Conservation (phyloP, 2,797 vertebrate species). For the Salmo trutta region DNA sequence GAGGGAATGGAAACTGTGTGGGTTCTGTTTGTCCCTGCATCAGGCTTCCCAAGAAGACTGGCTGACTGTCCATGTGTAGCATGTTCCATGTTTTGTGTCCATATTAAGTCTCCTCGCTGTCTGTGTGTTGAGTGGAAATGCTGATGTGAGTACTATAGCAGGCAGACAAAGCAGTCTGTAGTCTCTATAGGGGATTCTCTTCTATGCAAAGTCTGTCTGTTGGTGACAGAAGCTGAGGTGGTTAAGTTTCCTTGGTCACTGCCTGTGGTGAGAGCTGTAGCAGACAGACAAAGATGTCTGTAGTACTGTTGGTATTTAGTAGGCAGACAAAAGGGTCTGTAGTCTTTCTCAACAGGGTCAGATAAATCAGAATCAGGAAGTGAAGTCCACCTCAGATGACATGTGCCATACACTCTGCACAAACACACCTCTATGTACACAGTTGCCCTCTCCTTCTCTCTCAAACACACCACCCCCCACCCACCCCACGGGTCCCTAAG, state of each 20-base stretch:
- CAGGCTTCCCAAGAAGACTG: slow-evolving; percentile 44
- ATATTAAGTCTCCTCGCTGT: slow-evolving; percentile 44
- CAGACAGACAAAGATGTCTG: slow-evolving; percentile 41
- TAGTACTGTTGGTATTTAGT: slow-evolving; percentile 57
- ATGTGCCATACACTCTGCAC: slow-evolving; percentile 49
- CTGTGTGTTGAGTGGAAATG: slow-evolving; percentile 39
- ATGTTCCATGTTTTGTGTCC: slow-evolving; percentile 27
- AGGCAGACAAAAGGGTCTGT: slow-evolving; percentile 59
- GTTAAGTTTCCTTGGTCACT: no score
- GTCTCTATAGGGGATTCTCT: no score
- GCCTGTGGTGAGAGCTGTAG: no score
- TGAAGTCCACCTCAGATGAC: slow-evolving; percentile 52
- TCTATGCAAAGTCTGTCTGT: no score
- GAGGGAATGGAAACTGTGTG: slow-evolving; percentile 24
- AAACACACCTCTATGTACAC: slow-evolving; percentile 28
- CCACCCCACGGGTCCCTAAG: slow-evolving; percentile 54
- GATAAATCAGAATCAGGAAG: slow-evolving; percentile 51
- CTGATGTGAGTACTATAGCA: slow-evolving; percentile 56
- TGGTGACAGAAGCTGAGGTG: no score
- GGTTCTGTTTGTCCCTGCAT: slow-evolving; percentile 45
- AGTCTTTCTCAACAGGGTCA: slow-evolving; percentile 65
- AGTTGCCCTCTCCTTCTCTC: slow-evolving; percentile 43
- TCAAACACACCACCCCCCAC: slow-evolving; percentile 9
- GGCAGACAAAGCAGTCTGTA: no score
- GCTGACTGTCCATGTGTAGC: slow-evolving; percentile 34